These are phyloP conservation scores for Podilymbus podiceps DNA, from an alignment of 2,113 vertebrate species.

Conservation along the genomic window DNA sequence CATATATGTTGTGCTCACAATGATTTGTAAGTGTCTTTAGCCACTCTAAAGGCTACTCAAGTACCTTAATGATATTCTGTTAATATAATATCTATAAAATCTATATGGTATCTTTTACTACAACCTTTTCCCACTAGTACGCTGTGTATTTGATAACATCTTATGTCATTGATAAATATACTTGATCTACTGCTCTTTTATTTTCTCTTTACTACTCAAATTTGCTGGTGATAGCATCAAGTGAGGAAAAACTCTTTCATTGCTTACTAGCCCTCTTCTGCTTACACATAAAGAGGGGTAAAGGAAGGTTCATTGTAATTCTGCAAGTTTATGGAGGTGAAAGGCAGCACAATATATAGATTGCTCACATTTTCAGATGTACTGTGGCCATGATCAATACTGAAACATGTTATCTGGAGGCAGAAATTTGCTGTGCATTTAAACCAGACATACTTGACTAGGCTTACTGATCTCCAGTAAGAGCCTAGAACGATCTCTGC, in stretches of 20 bases:
- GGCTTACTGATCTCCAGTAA: slow-evolving; percentile 12
- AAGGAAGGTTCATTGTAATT: background rate
- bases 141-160: background rate
- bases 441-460: slow-evolving; percentile 15
- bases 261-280: background rate
- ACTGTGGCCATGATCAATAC: slow-evolving; percentile 5
- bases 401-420: slow-evolving; percentile 1
- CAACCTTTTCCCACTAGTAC: background rate
- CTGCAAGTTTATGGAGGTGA: background rate
- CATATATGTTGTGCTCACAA: background rate
- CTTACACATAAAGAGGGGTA: background rate
- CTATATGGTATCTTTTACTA: background rate
- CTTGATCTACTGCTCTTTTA: background rate
- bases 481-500: slow-evolving; percentile 9
- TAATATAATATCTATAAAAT: background rate
- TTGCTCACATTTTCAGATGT: background rate
- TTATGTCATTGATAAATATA: background rate
- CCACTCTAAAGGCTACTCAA: background rate
- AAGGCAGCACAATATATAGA: background rate
- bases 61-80: background rate
- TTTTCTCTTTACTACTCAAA: background rate
- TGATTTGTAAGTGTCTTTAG: background rate
- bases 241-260: background rate
- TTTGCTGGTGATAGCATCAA: background rate
- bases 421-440: slow-evolving; percentile 39